Percentiles rank a stretch among this genome's conserved stretches.
phyloP scores from a whole-genome alignment of 1,140 invertebrate species.

The Nasonia giraulti region DNA sequence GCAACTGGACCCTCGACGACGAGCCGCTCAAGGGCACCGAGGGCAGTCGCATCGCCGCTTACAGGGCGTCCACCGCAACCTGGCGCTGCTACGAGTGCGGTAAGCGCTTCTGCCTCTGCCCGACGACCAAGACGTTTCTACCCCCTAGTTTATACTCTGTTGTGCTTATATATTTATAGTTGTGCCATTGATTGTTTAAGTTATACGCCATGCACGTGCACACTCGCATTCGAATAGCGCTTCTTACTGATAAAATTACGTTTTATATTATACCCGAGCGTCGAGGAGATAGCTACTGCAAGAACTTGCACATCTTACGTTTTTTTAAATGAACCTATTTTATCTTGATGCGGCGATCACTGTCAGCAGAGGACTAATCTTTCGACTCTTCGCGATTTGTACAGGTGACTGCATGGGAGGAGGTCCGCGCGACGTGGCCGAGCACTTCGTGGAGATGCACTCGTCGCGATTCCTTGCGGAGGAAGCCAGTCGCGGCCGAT shows the following conservation, averaged over 20 bases:
- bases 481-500: conserved; percentile 52
- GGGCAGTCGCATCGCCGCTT: conserved; percentile 71
- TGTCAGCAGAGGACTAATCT: too few species aligned
- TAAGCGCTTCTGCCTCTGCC: conserved; percentile 51
- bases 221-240: background rate
- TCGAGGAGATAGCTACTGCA: background rate
- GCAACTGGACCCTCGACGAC: conserved; percentile 70
- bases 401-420: conserved; percentile 84
- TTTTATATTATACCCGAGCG: too few species aligned
- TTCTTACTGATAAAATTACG: too few species aligned
- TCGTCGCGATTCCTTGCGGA: conserved; percentile 84
- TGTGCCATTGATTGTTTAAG: background rate
- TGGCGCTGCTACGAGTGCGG: conserved; percentile 73
- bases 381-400: background rate
- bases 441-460: conserved; percentile 89
- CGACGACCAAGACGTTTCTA: background rate
- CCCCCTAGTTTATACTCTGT: conserved; percentile 7
- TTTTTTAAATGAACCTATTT: background rate
- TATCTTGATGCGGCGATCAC: background rate
- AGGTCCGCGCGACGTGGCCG: conserved; percentile 83
- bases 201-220: conserved; percentile 13
- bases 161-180: background rate
- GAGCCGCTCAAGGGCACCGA: conserved; percentile 71
- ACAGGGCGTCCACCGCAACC: conserved; percentile 68
- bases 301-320: background rate